A percentile compares a stretch with the other conserved stretches of the same genome.
Conservation (phyloP, 2,888 invertebrate genomes). For the Pantelozetes paolii region DNA sequence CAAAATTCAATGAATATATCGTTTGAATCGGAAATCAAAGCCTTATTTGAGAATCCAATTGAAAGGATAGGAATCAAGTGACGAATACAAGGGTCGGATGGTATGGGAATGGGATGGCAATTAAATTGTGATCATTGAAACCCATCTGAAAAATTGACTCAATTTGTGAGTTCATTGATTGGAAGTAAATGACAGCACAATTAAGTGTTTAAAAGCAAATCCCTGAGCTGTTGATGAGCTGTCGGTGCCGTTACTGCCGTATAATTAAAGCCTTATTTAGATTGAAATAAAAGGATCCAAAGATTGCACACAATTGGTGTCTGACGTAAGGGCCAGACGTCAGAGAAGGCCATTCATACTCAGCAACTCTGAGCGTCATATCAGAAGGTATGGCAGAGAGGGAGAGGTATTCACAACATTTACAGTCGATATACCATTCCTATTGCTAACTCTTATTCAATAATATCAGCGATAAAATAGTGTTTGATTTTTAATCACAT, state of each 20-base stretch:
- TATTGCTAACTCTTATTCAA: conserved; percentile 4
- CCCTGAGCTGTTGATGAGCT: neutral
- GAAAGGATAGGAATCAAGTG: too few relatives aligned
- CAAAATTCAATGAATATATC: neutral
- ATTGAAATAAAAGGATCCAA: conserved; percentile 31
- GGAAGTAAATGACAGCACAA: neutral
- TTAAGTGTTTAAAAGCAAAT: too few relatives aligned
- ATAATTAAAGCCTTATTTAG: conserved; percentile 28
- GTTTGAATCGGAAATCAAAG: too few relatives aligned
- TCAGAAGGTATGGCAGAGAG: conserved; percentile 21
- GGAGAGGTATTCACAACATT: neutral
- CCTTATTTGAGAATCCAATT: too few relatives aligned
- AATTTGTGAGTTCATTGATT: neutral
- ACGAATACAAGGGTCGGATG: too few relatives aligned
- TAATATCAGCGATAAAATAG: conserved; percentile 22
- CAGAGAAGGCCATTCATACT: conserved; percentile 36
- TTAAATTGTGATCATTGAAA: too few relatives aligned
- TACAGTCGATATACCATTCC: neutral
- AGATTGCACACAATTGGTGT: conserved; percentile 33
- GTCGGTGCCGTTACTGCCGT: neutral
- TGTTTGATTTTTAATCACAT: conserved; percentile 25
- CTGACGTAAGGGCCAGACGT: conserved; percentile 30
- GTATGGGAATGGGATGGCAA: too few relatives aligned
- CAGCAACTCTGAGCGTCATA: conserved; percentile 19
- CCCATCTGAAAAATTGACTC: too few relatives aligned